Evolutionary conservation across 2,113 vertebrate species (phyloP).

Genomic region (Hipposideros armiger): DNA sequence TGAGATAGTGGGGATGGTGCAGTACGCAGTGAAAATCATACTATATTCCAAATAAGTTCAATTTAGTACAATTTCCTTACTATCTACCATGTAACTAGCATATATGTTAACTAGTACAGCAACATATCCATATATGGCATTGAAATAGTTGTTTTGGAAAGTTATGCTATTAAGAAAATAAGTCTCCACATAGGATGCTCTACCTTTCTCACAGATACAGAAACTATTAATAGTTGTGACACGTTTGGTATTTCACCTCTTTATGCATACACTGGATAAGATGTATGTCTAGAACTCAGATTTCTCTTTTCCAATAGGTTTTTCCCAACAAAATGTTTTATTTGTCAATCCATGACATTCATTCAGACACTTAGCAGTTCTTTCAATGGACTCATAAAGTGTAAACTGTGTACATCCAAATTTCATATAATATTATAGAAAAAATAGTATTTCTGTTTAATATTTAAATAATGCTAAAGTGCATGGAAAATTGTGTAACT

Average conservation of each 20-base stretch:
- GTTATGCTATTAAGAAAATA: not conserved
- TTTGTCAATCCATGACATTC: not conserved
- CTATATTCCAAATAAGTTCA: not conserved
- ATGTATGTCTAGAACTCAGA: not conserved
- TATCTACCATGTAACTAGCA: not conserved
- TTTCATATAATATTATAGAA: not conserved
- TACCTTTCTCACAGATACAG: not conserved
- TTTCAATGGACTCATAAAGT: not conserved
- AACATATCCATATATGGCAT: not conserved
- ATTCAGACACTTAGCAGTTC: not conserved
- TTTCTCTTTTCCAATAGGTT: not conserved
- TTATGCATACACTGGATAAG: not conserved
- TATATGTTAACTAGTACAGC: not conserved
- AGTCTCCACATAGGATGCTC: not conserved
- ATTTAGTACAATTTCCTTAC: not conserved
- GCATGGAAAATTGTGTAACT: not conserved
- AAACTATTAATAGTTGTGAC: not conserved
- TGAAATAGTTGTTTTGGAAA: not conserved
- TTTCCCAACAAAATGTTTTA: not conserved
- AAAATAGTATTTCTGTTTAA: not conserved
- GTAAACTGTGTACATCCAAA: not conserved
- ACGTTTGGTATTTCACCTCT: conserved; percentile 10
- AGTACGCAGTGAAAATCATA: not conserved
- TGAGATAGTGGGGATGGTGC: not conserved
- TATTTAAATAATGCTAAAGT: not conserved